Percentiles rank a stretch among this genome's conserved stretches.
Evolutionary conservation across 2,797 vertebrate species (phyloP).

Genomic region (Perdix hodgsoniae): DNA sequence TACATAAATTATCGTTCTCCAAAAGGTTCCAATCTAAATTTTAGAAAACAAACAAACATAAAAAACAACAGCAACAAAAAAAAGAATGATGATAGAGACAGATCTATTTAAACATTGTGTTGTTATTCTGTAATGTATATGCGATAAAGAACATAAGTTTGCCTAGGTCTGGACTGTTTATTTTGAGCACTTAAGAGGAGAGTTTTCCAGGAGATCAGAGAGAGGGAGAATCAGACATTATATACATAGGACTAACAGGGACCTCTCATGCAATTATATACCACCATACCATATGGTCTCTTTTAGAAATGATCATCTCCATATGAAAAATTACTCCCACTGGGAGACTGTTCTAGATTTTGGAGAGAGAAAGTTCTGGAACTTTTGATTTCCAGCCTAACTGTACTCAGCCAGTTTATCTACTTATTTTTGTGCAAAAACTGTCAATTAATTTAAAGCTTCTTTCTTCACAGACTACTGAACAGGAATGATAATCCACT

Average conservation of each 20-base stretch:
- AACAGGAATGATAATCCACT: neutral
- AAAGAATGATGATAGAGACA: neutral
- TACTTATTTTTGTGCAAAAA: neutral
- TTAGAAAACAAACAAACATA: neutral
- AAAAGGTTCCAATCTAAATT: slow-evolving; percentile 10
- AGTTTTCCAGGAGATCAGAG: neutral
- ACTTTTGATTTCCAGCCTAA: neutral
- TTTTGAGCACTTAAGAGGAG: neutral
- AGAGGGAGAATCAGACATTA: neutral
- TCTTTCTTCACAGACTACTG: neutral
- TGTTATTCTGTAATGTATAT: neutral
- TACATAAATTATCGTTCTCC: slow-evolving; percentile 28
- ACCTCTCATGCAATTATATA: neutral
- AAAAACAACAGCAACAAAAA: neutral
- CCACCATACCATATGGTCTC: neutral
- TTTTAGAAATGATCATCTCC: neutral
- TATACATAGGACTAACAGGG: neutral
- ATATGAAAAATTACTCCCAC: slow-evolving; percentile 21
- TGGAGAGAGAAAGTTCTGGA: neutral
- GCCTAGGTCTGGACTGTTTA: neutral
- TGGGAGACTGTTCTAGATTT: neutral
- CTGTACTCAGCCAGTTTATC: neutral
- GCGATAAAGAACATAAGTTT: neutral
- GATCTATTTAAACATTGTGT: neutral
- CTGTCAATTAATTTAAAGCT: neutral